Evolutionary conservation across 2,888 invertebrate genomes (phyloP), one percentile per base, ranked within the genome.

Genomic region (Hesperia comma): DNA sequence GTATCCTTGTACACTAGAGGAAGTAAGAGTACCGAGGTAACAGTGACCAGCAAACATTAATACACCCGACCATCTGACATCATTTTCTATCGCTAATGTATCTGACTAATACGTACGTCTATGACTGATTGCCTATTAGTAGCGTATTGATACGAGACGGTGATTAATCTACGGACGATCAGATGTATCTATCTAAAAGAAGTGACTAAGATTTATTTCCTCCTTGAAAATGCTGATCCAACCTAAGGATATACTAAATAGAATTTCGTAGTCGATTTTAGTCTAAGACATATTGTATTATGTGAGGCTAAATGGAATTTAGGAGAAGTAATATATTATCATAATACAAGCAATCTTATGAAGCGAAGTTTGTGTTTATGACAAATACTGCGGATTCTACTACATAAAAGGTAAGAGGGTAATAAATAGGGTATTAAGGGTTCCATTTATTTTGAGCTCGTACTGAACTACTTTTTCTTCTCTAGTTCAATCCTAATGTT

Each of bases 1-100:
- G 54, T 71, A 76, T 80, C 84, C 83, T 84, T 82, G 32, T 64
- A 54, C 64, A 56, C 56, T 68, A 69, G 69, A 55, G 70, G 70
- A 70, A 74, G 74, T 74, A 75, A 75, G 69, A 77, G 71, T 73
- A 68, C 71, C 72, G 61, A 71, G 70, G 71, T 75, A 77, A 75
- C 72, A 69, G 71, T 71, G 37, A 46, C 15, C 56, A 55, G 10
- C 37, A 12, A n/a, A 37, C 37, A 37, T 26, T 26, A 37, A 12
- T 37, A 67, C 58, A 58, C 67, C 14, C 14, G 57, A 37, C 40
- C 14, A 37, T 55, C 64, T 60, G 53, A 68, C 43, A 58, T 64
- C 53, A 62, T 55, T 63, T 53, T 61, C 62, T 56, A 69, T 21
- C 49, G 32, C 57, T 57, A 58, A 64, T 53, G 43, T 61, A 61